Base-by-base conservation (phyloP, 2,888 invertebrate genomes). In the Epirrhoe alternata region DNA sequence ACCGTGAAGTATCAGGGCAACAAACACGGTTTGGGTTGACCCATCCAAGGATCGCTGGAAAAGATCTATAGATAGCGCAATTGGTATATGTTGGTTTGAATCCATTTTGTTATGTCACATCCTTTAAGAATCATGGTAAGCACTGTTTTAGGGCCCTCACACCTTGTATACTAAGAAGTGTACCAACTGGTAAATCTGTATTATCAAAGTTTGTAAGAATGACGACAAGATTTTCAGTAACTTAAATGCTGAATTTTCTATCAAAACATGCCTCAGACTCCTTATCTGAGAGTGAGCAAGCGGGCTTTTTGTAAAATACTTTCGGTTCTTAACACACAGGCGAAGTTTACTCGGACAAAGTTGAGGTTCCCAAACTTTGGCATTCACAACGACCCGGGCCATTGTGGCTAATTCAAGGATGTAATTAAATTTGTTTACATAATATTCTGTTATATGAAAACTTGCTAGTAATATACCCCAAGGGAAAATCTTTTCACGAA, bases 371-470 rank as follows among this genome's bases (percentile, higher is more conserved):
- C 81, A 74, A 90, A 90, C 87, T 89, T 89, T 83, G 78, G 80
- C 82, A 89, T 89, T 89, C 87, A 82, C 78, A 78, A 78, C 83
- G 83, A 84, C 85, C 79, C 81, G 82, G 67, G 84, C 89, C 83
- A 91, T 90, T 91, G 89, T 89, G 86, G 88, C 88, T 91, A 90
- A 90, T 90, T 89, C 86, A 85, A 84, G 86, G 84, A 84, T 85
- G 86, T 90, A 90, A 90, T 92, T 90, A 90, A 91, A 90, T 90
- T 91, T 88, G 89, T 90, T 90, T 89, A 86, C 86, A 87, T 85
- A 84, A 87, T 86, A 86, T 86, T 88, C 80, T 81, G 81, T 83
- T 85, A 81, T 83, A 83, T 79, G 78, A 80, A 84, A 88, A 86
- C 79, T 85, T 86, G 77, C 66, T 72, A 73, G 75, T 79, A 84